Evolutionary conservation across 2,113 vertebrate genomes (phyloP).

Genomic region (Bubo bubo): DNA sequence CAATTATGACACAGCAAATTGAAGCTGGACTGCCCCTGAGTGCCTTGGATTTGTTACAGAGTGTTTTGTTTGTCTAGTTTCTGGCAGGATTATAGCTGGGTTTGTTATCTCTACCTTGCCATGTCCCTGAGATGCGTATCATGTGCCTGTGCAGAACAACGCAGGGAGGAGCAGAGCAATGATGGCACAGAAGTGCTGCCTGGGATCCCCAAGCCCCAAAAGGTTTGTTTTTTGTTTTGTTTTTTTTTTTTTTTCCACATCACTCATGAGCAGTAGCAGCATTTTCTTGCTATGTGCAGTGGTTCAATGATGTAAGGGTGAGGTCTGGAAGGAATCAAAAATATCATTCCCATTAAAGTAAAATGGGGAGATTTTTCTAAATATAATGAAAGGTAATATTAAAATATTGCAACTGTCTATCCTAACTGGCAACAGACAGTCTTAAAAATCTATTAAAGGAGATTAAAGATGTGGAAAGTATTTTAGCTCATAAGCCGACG

Average conservation of each 20-base stretch:
- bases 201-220: background rate
- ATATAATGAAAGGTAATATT: background rate
- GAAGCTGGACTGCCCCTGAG: background rate
- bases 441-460: conserved; percentile 17
- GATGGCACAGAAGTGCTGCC: background rate
- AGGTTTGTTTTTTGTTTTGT: background rate
- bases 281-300: background rate
- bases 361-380: background rate
- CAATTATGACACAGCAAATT: background rate
- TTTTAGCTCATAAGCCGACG: background rate
- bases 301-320: background rate
- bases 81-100: background rate
- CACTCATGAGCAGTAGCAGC: background rate
- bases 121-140: background rate
- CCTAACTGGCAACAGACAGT: background rate
- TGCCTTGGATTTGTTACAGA: background rate
- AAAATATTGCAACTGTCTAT: background rate
- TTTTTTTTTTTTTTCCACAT: accelerated
- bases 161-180: background rate
- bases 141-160: background rate
- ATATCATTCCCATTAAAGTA: background rate
- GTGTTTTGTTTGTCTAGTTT: background rate
- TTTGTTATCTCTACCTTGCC: background rate
- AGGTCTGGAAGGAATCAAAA: background rate
- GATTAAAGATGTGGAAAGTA: background rate